phyloP scores from a whole-genome alignment of 1,140 invertebrate genomes.

The Uloborus diversus region DNA sequence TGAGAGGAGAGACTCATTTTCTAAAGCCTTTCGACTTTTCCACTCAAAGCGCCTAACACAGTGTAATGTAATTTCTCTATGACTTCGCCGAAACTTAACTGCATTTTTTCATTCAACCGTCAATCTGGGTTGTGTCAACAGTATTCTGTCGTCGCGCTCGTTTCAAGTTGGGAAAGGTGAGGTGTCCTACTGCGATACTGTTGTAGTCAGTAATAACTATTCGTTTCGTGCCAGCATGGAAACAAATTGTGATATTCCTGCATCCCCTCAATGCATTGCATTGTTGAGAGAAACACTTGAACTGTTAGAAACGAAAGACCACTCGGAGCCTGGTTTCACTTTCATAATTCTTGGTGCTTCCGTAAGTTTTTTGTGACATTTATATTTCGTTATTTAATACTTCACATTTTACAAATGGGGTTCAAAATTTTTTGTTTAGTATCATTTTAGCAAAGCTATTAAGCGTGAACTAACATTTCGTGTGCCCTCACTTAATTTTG shows the following conservation, averaged over 20 bases:
- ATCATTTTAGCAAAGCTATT: background rate
- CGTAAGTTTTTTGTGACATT: constrained; percentile 58
- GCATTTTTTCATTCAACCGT: too few relatives aligned
- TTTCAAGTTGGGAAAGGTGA: constrained; percentile 37
- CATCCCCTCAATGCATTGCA: constrained; percentile 42
- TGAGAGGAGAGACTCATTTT: too few relatives aligned
- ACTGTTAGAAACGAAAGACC: constrained; percentile 2
- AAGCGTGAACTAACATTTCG: background rate
- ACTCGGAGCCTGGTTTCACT: constrained; percentile 58
- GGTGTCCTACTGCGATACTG: background rate
- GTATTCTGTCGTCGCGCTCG: constrained; percentile 23
- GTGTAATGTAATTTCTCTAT: too few relatives aligned
- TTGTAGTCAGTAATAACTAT: background rate
- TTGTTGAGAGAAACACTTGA: constrained; percentile 44
- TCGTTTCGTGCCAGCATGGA: background rate
- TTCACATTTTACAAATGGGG: too few relatives aligned
- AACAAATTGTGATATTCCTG: background rate
- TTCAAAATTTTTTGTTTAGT: too few relatives aligned
- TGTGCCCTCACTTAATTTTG: background rate
- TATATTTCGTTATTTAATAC: background rate
- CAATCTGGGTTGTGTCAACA: constrained; percentile 47
- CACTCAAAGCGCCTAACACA: too few relatives aligned
- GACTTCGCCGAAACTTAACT: too few relatives aligned
- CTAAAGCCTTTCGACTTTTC: too few relatives aligned
- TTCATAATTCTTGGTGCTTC: constrained; percentile 67